Base-by-base conservation (phyloP, 2,797 vertebrate species). In the Phataginus tetradactyla region DNA sequence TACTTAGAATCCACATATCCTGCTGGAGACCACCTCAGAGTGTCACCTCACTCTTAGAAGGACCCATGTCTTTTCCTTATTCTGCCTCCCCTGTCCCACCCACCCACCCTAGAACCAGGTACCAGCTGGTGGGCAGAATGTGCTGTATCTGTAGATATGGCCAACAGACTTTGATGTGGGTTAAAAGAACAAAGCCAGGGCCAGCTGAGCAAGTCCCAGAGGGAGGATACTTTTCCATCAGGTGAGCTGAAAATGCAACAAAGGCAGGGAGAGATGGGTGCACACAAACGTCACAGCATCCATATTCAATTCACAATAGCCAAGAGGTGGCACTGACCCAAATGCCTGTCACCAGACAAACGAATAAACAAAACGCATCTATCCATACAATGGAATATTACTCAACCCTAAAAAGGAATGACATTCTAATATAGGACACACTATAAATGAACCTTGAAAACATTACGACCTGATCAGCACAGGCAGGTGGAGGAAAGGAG, bases 151-250 rank as follows among this genome's bases (percentile, higher is more conserved):
- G 80, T 34, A 32, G 9, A 11, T 37, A 23, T 15, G 10, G 63
- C 29, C 39, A 53, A 10, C 0, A 29, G 72, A 32, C 55, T 37
- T 57, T 9, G 34, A 59, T 0, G 0, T 3, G 20, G n/a, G 6
- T 20, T 12, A 39, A 72, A 53, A 74, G 13, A 29, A 20, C 72
- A 55, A 81, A 81, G 77, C 45, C 68, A 12, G 61, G 61, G 18
- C 64, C 34, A 42, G 10, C 42, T 49, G 53, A 23, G 55, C 7
- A 21, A 37, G 27, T 71, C 49, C 37, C 21, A 29, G 20, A 17
- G 9, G 9, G 23, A 69, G 7, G 18, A 39, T 6, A 8, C 7
- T 20, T 39, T 4, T 8, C 10, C 15, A 14, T 8, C 3, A 1
- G 0, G 5, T 18, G 66, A 69, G 49, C n/a, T 18, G 66, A 37